phyloP scores from a whole-genome alignment of 2,797 vertebrate genomes.

The Lepilemur ruficaudatus region DNA sequence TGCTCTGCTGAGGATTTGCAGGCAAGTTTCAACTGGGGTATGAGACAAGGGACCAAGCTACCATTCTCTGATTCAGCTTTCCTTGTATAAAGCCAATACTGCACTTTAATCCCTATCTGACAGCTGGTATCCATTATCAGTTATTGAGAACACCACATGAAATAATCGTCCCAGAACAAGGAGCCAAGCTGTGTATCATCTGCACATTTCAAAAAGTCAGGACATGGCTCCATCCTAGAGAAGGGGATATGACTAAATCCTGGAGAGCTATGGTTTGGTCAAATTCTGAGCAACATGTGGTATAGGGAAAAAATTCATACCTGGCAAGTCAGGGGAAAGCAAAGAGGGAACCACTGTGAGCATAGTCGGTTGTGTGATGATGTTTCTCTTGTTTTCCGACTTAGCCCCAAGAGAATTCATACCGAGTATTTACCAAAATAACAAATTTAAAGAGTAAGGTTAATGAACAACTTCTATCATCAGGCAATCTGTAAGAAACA shows the following conservation, averaged over 20 bases:
- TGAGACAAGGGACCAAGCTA: neutral
- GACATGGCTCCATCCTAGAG: neutral
- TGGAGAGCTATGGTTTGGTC: neutral
- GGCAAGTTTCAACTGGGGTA: neutral
- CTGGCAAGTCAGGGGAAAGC: neutral
- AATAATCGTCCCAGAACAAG: neutral
- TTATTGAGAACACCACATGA: neutral
- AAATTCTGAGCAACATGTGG: neutral
- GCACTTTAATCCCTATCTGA: neutral
- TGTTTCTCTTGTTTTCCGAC: neutral
- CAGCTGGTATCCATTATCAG: neutral
- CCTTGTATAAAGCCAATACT: neutral
- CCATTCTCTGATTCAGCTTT: neutral
- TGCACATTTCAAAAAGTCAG: conserved; percentile 1
- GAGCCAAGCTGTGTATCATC: neutral
- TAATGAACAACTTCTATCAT: neutral
- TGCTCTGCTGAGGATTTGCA: neutral
- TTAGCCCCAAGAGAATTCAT: neutral
- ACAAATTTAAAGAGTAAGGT: neutral
- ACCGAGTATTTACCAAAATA: neutral
- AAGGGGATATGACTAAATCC: neutral
- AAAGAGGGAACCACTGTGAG: neutral
- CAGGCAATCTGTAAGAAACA: neutral
- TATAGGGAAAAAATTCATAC: neutral
- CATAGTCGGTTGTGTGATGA: neutral